Conservation (phyloP, 2,113 vertebrate species). For the Theristicus caerulescens region DNA sequence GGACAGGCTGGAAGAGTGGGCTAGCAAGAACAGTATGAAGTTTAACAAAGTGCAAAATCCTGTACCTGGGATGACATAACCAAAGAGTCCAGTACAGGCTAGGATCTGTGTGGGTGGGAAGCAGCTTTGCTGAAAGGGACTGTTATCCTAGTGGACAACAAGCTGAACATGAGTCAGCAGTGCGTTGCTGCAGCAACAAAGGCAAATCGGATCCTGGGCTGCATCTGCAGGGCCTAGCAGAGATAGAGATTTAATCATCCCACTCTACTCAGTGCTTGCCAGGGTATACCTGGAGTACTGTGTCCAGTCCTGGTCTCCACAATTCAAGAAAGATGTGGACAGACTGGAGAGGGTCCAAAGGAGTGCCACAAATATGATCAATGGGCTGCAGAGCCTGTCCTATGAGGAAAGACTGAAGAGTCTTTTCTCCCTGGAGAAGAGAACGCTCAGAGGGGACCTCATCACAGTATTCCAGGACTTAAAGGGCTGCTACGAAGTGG, state of each 20-base stretch:
- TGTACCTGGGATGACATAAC: neutral
- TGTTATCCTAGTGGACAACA: neutral
- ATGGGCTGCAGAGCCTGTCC: neutral
- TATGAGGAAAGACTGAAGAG: neutral
- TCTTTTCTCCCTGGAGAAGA: neutral
- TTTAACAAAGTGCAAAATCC: neutral
- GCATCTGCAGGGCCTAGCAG: neutral
- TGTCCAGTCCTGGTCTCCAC: neutral
- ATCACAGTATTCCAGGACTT: neutral
- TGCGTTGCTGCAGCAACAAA: fast-evolving
- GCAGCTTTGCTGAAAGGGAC: neutral
- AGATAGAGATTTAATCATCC: neutral
- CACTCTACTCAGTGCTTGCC: neutral
- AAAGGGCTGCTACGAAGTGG: neutral
- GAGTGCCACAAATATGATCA: neutral
- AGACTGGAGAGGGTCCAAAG: neutral
- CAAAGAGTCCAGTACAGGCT: neutral
- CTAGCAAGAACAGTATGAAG: neutral
- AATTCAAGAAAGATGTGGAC: neutral
- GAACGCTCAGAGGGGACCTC: neutral
- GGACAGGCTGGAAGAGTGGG: neutral
- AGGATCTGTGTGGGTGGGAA: neutral
- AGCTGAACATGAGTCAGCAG: neutral
- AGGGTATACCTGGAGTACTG: neutral
- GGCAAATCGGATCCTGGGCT: neutral